These are phyloP conservation scores for Paratilapia polleni DNA, from an alignment of 2,113 vertebrate species.

Conservation along the genomic window DNA sequence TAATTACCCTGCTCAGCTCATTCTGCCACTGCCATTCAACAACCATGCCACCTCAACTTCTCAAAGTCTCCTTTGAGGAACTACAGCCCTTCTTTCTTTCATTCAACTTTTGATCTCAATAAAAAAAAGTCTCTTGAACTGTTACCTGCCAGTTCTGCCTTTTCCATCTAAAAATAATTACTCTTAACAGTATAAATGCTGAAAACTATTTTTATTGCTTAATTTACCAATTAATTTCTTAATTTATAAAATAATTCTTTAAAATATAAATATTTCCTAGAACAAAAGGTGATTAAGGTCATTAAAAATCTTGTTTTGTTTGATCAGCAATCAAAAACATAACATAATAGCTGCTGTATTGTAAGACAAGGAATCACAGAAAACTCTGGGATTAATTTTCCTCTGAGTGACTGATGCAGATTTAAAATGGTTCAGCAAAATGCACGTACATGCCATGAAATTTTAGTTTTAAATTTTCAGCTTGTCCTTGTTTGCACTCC, in stretches of 20 bases:
- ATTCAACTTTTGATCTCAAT: too few species aligned
- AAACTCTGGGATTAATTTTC: neutral
- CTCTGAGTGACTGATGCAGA: neutral
- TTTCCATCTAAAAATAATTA: neutral
- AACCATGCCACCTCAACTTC: too few species aligned
- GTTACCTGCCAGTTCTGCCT: neutral
- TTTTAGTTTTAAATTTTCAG: neutral
- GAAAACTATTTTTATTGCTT: neutral
- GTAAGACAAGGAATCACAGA: neutral
- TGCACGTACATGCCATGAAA: neutral
- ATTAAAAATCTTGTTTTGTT: neutral
- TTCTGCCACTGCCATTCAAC: too few species aligned
- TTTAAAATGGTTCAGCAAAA: neutral
- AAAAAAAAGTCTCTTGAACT: too few species aligned
- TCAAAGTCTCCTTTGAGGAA: too few species aligned
- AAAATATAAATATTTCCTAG: neutral
- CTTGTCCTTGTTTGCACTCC: neutral
- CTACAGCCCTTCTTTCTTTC: too few species aligned
- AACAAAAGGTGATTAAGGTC: neutral
- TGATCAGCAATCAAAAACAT: neutral
- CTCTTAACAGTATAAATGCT: neutral
- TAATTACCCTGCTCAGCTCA: too few species aligned
- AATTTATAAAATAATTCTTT: neutral
- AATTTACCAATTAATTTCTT: neutral
- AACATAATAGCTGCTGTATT: neutral